Conservation (phyloP, 2,797 vertebrate species). For the Balearica regulorum region DNA sequence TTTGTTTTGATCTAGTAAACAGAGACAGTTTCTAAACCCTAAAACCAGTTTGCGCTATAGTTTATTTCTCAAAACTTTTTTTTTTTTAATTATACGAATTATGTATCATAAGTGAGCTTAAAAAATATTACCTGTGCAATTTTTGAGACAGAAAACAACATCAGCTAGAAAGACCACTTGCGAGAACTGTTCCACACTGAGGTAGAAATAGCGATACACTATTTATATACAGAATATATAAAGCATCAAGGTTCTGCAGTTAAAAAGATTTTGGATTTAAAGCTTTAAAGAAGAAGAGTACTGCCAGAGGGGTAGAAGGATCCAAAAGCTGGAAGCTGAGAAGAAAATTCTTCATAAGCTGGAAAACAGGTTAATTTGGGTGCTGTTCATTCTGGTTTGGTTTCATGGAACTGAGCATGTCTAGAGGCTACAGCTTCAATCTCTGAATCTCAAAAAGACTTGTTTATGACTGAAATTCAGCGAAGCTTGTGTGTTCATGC, state of each 20-base stretch:
- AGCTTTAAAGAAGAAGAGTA: not conserved
- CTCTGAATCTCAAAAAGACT: not conserved
- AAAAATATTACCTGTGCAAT: not conserved
- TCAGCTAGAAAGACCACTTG: not conserved
- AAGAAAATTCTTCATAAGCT: not conserved
- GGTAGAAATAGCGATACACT: not conserved
- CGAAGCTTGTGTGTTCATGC: not conserved
- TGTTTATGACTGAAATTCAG: not conserved
- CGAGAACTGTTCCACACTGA: not conserved
- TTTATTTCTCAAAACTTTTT: not conserved
- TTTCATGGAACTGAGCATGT: not conserved
- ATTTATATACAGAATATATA: not conserved
- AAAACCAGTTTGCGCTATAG: not conserved
- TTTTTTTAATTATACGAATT: not conserved
- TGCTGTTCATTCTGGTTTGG: not conserved
- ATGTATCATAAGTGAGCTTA: not conserved
- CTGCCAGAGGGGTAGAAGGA: not conserved
- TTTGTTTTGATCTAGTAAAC: slow-evolving; percentile 9
- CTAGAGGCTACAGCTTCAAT: not conserved
- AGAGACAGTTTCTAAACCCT: not conserved
- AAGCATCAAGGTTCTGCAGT: not conserved
- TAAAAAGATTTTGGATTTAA: not conserved
- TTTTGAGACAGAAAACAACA: not conserved
- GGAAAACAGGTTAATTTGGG: not conserved
- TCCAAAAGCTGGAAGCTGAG: not conserved